Evolutionary conservation across 2,113 vertebrate genomes (phyloP), one percentile per base, ranked within the genome.

Genomic region (Oncorhynchus keta): DNA sequence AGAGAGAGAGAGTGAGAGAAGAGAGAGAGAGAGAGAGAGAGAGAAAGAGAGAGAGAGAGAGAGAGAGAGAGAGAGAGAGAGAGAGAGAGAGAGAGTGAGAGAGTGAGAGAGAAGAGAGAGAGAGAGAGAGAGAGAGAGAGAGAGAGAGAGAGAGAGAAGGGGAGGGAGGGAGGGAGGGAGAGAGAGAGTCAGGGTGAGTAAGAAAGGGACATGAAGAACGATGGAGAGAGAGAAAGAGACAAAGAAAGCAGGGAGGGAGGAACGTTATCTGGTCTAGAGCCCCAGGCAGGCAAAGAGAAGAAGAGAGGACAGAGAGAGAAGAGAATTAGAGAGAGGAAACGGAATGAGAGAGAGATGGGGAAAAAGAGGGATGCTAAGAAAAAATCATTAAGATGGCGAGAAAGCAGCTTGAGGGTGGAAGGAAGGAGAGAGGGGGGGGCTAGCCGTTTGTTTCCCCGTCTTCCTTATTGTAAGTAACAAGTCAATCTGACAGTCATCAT

Each of bases 401-500:
- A 62, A 30, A 28, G 67, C 14, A 61, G 16, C 51, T 6, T 20
- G 45, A 61, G 5, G 70, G 70, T 18, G 45, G 39, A 45, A 9
- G 39, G 39, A 45, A 45, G 39, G 39, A 45, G 39, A 45, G 8
- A 11, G 39, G 9, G 11, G n/a, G 45, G 35, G 28, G 49, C n/a
- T 16, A 22, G 28, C 88, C 83, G 81, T 92, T 93, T 91, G 89
- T 91, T 91, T 89, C 81, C 61, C 26, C 49, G 64, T 81, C 79
- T 87, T 84, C 83, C 82, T 87, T 84, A 90, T 89, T 91, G 88
- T 90, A 83, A 85, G 88, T 88, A 89, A 92, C 85, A 87, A 91
- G 80, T 86, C 90, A 90, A 91, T 88, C 83, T 94, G 92, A 92
- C 92, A 92, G 92, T 90, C 83, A 91, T 90, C 91, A 92, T 91